Conservation (phyloP, 2,113 vertebrate genomes). For the Leptodactylus fuscus region DNA sequence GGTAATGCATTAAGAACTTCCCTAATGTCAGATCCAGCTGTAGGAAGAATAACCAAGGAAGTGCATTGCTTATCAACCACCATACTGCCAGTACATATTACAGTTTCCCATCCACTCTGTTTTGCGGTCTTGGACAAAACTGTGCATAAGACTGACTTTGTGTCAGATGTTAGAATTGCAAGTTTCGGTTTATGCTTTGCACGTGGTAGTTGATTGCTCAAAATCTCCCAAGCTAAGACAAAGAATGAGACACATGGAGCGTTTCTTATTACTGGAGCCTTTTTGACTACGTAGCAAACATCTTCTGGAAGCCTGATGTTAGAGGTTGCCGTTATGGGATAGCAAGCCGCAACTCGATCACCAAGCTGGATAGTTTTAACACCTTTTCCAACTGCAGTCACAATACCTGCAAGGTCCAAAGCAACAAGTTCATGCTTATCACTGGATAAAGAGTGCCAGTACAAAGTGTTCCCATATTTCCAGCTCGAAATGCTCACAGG, state of each 20-base stretch:
- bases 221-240: slow-evolving; percentile 79
- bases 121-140: slow-evolving; percentile 75
- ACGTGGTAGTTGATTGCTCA: slow-evolving; percentile 67
- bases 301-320: slow-evolving; percentile 73
- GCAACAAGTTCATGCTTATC: slow-evolving; percentile 76
- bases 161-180: slow-evolving; percentile 73
- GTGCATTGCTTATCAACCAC: slow-evolving; percentile 64
- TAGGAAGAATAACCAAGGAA: slow-evolving; percentile 77
- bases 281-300: slow-evolving; percentile 75
- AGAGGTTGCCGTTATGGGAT: slow-evolving; percentile 73
- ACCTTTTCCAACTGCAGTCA: slow-evolving; percentile 74
- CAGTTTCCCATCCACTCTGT: slow-evolving; percentile 77
- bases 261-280: slow-evolving; percentile 73
- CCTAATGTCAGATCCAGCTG: slow-evolving; percentile 65
- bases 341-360: slow-evolving; percentile 80
- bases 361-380: slow-evolving; percentile 78
- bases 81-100: slow-evolving; percentile 34
- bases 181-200: slow-evolving; percentile 70
- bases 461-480: slow-evolving; percentile 76
- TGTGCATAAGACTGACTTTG: slow-evolving; percentile 73
- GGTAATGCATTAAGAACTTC: slow-evolving; percentile 58
- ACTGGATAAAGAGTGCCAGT: slow-evolving; percentile 76
- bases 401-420: slow-evolving; percentile 82
- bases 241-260: slow-evolving; percentile 83
- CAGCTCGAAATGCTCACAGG: slow-evolving; percentile 79